Conservation (phyloP, 2,113 vertebrate genomes). For the Rhodinocichla rosea region DNA sequence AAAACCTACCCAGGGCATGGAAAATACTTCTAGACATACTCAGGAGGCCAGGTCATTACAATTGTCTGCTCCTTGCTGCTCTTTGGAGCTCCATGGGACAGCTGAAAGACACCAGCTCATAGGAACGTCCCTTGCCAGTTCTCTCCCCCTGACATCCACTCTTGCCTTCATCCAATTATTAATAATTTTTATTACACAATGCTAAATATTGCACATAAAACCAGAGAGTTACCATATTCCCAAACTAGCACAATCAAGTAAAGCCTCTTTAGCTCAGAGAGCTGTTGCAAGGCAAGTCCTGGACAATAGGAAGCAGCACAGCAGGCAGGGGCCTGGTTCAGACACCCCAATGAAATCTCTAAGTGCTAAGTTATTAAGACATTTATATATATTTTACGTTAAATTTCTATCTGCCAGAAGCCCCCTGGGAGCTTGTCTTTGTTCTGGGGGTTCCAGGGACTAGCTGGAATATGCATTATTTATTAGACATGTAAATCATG, state of each 20-base stretch:
- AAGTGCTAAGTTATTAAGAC: not conserved
- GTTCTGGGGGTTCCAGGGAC: not conserved
- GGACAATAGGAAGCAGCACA: not conserved
- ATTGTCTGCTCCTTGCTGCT: not conserved
- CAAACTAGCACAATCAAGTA: not conserved
- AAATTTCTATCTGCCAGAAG: not conserved
- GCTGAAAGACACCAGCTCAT: not conserved
- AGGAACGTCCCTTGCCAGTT: not conserved
- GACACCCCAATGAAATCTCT: not conserved
- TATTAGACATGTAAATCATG: not conserved
- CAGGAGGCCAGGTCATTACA: not conserved
- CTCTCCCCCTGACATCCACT: not conserved
- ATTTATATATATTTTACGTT: not conserved
- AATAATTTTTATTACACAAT: not conserved
- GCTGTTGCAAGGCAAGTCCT: not conserved
- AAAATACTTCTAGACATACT: not conserved
- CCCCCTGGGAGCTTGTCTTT: not conserved
- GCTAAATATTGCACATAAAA: not conserved
- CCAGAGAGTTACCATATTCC: not conserved
- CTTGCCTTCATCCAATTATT: not conserved
- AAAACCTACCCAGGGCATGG: not conserved
- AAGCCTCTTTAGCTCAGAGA: not conserved
- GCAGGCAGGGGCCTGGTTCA: not conserved
- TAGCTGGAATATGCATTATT: conserved; percentile 5
- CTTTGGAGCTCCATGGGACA: not conserved